Evolutionary conservation across 2,797 vertebrate genomes (phyloP), one percentile per base, ranked within the genome.

Genomic region (Channallabes apus): DNA sequence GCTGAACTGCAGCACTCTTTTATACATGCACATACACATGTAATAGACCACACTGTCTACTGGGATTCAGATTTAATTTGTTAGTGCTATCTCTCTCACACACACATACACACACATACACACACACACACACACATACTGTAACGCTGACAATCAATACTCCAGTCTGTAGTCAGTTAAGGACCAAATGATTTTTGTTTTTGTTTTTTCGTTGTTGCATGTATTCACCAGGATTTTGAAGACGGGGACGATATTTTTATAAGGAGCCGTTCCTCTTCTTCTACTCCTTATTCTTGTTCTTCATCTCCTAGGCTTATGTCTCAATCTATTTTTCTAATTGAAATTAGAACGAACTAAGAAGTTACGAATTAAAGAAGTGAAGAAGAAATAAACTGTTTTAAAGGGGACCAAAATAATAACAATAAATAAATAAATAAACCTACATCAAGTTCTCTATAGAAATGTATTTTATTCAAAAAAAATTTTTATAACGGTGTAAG

Each of bases 301-400:
- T 18, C 32, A 4, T 27, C 12, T 27, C 4, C 9, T 5, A 88
- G 90, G 91, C 91, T 91, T 90, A 75, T 90, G 91, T 90, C 87
- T 90, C 92, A 88, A 91, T 93, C 93, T 95, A 95, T 95, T 96
- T 96, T 96, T 95, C 92, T 95, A 95, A 94, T 91, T 90, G 91
- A 94, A 92, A 90, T 88, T 91, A 91, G 84, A 27, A 46, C 38
- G 90, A 92, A 82, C 27, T 68, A 88, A 89, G 77, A 78, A 82
- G 88, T 84, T 91, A 88, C 82, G 84, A 80, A 82, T 85, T 83
- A 89, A 79, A 58, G 38, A 86, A 81, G 91, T 92, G 90, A 94
- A 91, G 92, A 92, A 72, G 89, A 65, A 0, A 56, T 6, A 32
- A 88, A 92, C 91, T 91, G 92, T n/a, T 91, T 91, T 89, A 92